Conservation (phyloP, 1,140 invertebrate genomes). For the Cydia pomonella region DNA sequence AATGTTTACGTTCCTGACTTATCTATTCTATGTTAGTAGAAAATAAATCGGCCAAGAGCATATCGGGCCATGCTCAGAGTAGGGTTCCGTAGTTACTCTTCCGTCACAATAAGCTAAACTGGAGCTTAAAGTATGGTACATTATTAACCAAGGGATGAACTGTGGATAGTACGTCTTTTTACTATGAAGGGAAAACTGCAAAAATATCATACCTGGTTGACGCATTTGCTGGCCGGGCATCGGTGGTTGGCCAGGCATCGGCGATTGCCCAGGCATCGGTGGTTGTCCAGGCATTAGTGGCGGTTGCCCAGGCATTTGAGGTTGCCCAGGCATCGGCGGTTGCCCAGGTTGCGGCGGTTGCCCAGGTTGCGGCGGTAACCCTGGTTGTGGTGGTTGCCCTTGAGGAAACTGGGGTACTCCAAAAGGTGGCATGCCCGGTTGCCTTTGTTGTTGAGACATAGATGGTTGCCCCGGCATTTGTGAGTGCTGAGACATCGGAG, state of each 20-base stretch:
- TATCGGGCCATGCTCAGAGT: too few relatives aligned
- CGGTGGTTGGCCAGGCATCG: conserved; percentile 44
- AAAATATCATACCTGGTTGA: conserved; percentile 44
- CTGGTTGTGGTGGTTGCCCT: conserved; percentile 34
- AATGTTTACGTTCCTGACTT: too few relatives aligned
- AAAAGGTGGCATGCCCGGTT: conserved; percentile 35
- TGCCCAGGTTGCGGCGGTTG: conserved; percentile 42
- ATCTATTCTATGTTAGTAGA: too few relatives aligned
- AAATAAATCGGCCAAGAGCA: too few relatives aligned
- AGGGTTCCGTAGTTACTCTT: too few relatives aligned
- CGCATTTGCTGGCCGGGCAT: conserved; percentile 41
- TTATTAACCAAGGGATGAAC: too few relatives aligned
- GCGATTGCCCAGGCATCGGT: conserved; percentile 40
- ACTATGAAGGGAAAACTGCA: too few relatives aligned
- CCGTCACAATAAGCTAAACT: too few relatives aligned
- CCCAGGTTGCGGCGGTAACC: conserved; percentile 38
- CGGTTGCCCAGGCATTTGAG: conserved; percentile 37
- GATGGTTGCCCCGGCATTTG: conserved; percentile 43
- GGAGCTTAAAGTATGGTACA: too few relatives aligned
- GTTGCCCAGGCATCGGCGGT: conserved; percentile 38
- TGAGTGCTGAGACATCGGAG: conserved; percentile 41
- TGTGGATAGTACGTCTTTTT: too few relatives aligned
- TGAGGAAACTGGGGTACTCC: conserved; percentile 27
- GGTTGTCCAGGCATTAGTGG: conserved; percentile 51
- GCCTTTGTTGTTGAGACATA: conserved; percentile 44